phyloP scores from a whole-genome alignment of 2,113 vertebrate species.

The Bos indicus region DNA sequence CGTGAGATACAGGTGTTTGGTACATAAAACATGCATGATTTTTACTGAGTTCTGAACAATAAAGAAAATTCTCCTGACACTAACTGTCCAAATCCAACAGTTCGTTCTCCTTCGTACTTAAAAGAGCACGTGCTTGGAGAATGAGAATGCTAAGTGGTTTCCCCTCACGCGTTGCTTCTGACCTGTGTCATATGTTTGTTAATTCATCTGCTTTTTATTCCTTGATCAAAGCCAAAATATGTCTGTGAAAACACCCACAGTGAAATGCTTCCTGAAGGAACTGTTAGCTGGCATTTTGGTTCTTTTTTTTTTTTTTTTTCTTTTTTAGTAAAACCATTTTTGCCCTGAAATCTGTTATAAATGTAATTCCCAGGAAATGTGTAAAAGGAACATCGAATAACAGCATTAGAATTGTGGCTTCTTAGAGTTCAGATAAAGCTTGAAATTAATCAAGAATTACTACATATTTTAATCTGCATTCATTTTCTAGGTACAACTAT shows the following conservation, averaged over 20 bases:
- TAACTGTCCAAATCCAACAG: background rate
- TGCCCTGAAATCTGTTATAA: background rate
- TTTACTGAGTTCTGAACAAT: background rate
- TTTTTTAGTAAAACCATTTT: constrained; percentile 14
- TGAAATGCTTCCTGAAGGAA: constrained; percentile 26
- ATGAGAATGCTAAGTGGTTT: background rate
- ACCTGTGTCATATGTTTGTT: constrained; percentile 25
- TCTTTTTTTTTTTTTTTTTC: constrained; percentile 7
- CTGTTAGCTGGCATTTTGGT: constrained; percentile 15
- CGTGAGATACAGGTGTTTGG: background rate
- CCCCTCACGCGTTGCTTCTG: background rate
- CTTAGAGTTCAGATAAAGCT: background rate
- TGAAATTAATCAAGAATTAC: background rate
- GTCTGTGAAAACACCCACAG: background rate
- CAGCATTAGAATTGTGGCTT: background rate
- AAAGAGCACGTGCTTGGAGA: background rate
- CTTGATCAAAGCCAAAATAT: constrained; percentile 44
- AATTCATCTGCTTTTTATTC: constrained; percentile 39
- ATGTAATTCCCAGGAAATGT: background rate
- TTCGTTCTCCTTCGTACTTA: background rate
- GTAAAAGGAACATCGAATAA: constrained; percentile 2
- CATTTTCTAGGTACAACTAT: background rate
- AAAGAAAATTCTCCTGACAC: background rate
- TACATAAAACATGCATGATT: background rate
- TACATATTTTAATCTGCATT: constrained; percentile 2